These are phyloP conservation scores for Dallia pectoralis DNA, from an alignment of 2,797 vertebrate species.

Conservation along the genomic window DNA sequence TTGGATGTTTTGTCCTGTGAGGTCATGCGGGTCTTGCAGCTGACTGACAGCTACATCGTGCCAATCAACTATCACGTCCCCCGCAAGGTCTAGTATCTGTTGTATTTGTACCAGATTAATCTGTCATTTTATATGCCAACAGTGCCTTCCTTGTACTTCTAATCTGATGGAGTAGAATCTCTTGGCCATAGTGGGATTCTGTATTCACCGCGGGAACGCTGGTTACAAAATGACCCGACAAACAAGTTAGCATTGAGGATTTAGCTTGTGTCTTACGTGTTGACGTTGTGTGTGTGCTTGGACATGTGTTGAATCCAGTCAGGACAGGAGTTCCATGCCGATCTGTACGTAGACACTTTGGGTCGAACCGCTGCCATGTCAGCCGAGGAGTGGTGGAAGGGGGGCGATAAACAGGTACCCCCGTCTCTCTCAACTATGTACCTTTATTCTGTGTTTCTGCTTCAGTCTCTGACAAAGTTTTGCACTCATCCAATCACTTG, in stretches of 20 bases:
- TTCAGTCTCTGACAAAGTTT: neutral
- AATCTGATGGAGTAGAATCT: neutral
- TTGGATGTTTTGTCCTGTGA: constrained; percentile 87
- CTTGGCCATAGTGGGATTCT: neutral
- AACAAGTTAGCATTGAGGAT: neutral
- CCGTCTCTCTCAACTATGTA: neutral
- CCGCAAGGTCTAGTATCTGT: constrained; percentile 80
- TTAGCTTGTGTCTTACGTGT: neutral
- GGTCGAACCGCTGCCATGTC: constrained; percentile 74
- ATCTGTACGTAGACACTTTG: constrained; percentile 85
- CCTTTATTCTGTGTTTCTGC: neutral
- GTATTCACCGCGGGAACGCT: neutral
- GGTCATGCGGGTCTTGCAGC: constrained; percentile 87
- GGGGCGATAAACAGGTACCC: constrained; percentile 82
- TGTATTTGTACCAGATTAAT: neutral
- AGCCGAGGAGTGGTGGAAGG: constrained; percentile 86
- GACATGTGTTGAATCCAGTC: constrained; percentile 56
- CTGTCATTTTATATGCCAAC: neutral
- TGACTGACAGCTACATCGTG: constrained; percentile 81
- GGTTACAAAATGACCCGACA: neutral
- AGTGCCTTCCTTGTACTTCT: neutral
- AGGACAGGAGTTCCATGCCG: constrained; percentile 84
- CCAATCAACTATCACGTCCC: constrained; percentile 89
- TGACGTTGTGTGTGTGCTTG: constrained; percentile 1
- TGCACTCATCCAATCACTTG: neutral